Base-by-base conservation (phyloP, 2,113 vertebrate species). In the Labeo catla region DNA sequence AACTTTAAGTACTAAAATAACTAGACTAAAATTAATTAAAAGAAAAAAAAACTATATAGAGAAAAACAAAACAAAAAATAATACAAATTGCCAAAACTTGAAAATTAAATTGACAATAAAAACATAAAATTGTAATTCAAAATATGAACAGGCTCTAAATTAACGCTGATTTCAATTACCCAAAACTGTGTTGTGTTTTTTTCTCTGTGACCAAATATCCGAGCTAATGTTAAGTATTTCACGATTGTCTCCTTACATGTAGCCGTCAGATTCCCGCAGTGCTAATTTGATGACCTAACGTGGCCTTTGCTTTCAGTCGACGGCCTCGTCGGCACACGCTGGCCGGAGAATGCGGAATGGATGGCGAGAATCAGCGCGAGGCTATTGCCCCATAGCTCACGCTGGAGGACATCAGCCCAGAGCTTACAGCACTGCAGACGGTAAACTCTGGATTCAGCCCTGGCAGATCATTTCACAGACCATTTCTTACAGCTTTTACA, bases 291-390 rank as follows among this genome's bases (percentile, higher is more conserved):
- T 47, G 49, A 8, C 21, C 16, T 7, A n/a, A 4, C 36, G 57
- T 80, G 19, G 3, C 39, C 54, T 80, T 47, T 74, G 4, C 8
- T 84, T 84, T 73, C 90, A 95, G 94, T 94, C 6, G 93, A 95
- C 8, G 94, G 93, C 8, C 88, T 94, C 73, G 92, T 93, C 80
- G 89, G 77, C 85, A 87, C 91, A 0, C 9, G 85, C 81, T 93
- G 92, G 91, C 83, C 57, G 84, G 59, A 57, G 57, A 87, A 84
- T 6, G 81, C 89, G 65, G 91, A 91, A 84, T 84, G 82, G 84
- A 57, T 92, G 84, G 88, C 89, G 9, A 91, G 87, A 83, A 86
- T 74, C 81, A 90, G 90, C 78, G 88, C 91, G 83, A 59, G 87
- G 81, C 84, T 84, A 4, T 81, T 88, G 39, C 84, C 91, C 2